A percentile compares a stretch with the other conserved stretches of the same genome.
phyloP scores from a whole-genome alignment of 2,797 vertebrate species.

The Dendrocincla fuliginosa region DNA sequence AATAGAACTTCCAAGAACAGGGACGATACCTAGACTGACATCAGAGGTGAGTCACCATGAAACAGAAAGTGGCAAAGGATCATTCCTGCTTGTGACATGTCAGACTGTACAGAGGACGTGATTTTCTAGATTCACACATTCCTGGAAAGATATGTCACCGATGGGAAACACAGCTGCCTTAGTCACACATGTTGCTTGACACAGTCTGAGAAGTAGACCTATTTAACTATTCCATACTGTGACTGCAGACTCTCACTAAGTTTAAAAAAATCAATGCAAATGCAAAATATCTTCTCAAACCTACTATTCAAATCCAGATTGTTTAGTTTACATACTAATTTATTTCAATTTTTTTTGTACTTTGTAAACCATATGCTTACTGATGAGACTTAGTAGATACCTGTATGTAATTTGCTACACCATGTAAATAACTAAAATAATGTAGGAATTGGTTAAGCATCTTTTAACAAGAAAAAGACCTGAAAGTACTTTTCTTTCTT shows the following conservation, averaged over 20 bases:
- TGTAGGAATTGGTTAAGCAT: neutral
- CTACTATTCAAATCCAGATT: neutral
- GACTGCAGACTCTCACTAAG: neutral
- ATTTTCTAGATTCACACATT: neutral
- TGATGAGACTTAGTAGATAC: neutral
- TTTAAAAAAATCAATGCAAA: neutral
- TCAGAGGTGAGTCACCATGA: fast-evolving
- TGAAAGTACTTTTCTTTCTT: neutral
- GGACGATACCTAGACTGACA: too few relatives aligned
- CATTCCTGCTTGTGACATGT: fast-evolving
- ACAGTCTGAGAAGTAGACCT: neutral
- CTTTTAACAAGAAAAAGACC: neutral
- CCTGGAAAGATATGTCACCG: neutral
- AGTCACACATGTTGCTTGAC: neutral
- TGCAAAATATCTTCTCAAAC: neutral
- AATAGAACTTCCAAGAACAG: neutral
- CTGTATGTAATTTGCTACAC: neutral
- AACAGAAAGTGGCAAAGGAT: fast-evolving
- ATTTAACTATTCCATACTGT: neutral
- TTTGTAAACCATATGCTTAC: neutral
- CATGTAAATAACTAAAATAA: neutral
- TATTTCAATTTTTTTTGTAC: neutral
- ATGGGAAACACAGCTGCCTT: neutral
- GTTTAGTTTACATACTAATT: neutral
- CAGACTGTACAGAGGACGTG: neutral